phyloP scores from a whole-genome alignment of 1,140 invertebrate genomes.

The Drosophila lini region DNA sequence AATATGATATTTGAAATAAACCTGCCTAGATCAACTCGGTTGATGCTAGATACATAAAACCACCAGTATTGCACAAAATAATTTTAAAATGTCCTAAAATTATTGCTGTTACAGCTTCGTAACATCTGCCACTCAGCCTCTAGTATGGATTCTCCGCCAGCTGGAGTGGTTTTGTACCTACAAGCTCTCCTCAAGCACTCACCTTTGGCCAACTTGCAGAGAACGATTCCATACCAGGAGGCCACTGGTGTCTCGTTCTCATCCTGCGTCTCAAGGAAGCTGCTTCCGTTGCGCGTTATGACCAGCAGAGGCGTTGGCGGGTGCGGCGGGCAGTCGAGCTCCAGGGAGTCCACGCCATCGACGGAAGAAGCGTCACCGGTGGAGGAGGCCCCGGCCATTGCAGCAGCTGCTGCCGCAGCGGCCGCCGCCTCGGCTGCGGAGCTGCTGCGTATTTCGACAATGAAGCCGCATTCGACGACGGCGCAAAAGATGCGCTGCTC shows the following conservation, averaged over 20 bases:
- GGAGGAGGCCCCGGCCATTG: conserved; percentile 53
- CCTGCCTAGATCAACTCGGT: not conserved
- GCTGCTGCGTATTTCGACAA: conserved; percentile 87
- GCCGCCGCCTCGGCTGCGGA: conserved; percentile 62
- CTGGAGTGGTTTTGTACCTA: not conserved
- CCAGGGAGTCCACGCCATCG: conserved; percentile 56
- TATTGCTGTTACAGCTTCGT: too few relatives aligned
- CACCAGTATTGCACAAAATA: not conserved
- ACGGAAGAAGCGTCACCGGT: conserved; percentile 16
- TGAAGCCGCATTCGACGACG: conserved; percentile 88
- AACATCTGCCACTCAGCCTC: too few relatives aligned
- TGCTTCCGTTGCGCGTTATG: conserved; percentile 74
- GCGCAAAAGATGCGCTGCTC: conserved; percentile 88
- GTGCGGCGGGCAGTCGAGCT: conserved; percentile 56
- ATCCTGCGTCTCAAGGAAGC: conserved; percentile 74
- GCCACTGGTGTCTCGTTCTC: conserved; percentile 79
- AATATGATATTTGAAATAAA: not conserved
- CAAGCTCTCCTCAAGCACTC: conserved; percentile 50
- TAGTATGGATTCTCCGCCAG: too few relatives aligned
- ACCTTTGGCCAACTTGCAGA: conserved; percentile 89
- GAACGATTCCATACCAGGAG: conserved; percentile 86
- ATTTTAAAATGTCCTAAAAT: not conserved
- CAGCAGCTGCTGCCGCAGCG: conserved; percentile 54
- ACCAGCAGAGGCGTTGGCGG: conserved; percentile 44
- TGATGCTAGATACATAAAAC: not conserved